These are phyloP conservation scores for Agrotis exclamationis DNA, from an alignment of 2,888 invertebrate genomes.

Conservation along the genomic window DNA sequence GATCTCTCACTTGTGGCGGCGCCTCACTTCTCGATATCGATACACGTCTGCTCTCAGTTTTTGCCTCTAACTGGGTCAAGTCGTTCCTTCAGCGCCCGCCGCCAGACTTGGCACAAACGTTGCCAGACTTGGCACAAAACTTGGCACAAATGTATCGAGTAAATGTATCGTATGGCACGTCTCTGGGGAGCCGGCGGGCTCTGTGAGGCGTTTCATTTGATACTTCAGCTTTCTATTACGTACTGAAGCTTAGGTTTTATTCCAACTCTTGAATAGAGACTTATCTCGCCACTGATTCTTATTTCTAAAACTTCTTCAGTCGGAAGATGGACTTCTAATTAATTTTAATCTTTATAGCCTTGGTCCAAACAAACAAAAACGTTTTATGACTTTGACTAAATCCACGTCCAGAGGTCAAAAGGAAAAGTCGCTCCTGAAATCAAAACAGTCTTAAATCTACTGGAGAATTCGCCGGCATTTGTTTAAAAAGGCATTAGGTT, in stretches of 20 bases:
- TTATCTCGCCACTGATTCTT: constrained; percentile 3
- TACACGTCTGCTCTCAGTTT: constrained; percentile 29
- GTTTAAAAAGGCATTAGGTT: constrained; percentile 54
- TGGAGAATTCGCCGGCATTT: constrained; percentile 40
- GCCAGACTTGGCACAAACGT: constrained; percentile 29
- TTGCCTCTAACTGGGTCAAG: constrained; percentile 49
- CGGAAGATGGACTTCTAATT: background rate
- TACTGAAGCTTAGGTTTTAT: constrained; percentile 12
- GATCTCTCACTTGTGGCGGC: background rate
- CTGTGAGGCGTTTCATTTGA: constrained; percentile 15
- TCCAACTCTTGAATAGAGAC: background rate
- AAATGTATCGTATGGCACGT: constrained; percentile 5
- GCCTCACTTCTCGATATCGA: constrained; percentile 26
- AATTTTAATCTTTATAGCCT: constrained; percentile 3
- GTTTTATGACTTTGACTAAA: constrained; percentile 10
- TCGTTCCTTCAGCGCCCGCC: constrained; percentile 14
- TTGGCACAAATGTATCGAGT: constrained; percentile 27
- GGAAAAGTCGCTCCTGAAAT: constrained; percentile 30
- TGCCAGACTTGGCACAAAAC: constrained; percentile 13
- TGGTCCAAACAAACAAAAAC: constrained; percentile 17
- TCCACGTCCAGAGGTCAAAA: constrained; percentile 26
- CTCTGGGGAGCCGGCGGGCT: background rate
- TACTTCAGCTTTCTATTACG: constrained; percentile 11
- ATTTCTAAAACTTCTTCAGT: background rate
- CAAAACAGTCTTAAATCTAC: constrained; percentile 56